These are phyloP conservation scores for Tonatia bakeri DNA, from an alignment of 2,113 vertebrate genomes.

Conservation along the genomic window DNA sequence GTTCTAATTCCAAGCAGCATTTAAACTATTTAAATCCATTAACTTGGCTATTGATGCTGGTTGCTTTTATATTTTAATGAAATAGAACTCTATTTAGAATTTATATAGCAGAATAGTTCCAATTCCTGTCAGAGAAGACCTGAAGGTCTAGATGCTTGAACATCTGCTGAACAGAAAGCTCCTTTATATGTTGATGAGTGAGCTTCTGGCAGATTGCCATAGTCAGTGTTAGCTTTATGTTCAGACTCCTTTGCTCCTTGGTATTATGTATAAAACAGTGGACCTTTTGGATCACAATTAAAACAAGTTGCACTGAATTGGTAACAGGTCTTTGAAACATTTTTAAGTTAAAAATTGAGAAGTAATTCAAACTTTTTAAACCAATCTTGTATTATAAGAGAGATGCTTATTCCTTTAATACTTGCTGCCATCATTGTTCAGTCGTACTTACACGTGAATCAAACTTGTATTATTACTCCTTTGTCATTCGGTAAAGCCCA, in stretches of 20 bases:
- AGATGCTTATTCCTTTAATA: neutral
- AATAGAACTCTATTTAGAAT: constrained; percentile 3
- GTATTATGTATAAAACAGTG: neutral
- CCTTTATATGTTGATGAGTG: neutral
- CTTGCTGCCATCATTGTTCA: neutral
- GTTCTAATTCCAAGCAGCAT: constrained; percentile 9
- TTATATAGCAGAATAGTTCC: constrained; percentile 20
- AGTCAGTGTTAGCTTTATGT: constrained; percentile 14
- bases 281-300: neutral
- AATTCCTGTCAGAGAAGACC: constrained; percentile 3
- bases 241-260: constrained; percentile 7
- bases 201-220: neutral
- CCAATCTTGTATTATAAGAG: neutral
- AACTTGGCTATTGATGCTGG: neutral
- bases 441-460: neutral
- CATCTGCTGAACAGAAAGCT: constrained; percentile 11
- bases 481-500: constrained; percentile 10
- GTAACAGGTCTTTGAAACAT: constrained; percentile 36
- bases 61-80: constrained; percentile 36
- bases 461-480: neutral
- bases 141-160: constrained; percentile 45
- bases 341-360: constrained; percentile 53
- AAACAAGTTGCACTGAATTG: constrained; percentile 12
- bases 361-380: neutral
- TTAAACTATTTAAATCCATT: constrained; percentile 15